Evolutionary conservation across 2,888 invertebrate species (phyloP).

Genomic region (Nineta flava): DNA sequence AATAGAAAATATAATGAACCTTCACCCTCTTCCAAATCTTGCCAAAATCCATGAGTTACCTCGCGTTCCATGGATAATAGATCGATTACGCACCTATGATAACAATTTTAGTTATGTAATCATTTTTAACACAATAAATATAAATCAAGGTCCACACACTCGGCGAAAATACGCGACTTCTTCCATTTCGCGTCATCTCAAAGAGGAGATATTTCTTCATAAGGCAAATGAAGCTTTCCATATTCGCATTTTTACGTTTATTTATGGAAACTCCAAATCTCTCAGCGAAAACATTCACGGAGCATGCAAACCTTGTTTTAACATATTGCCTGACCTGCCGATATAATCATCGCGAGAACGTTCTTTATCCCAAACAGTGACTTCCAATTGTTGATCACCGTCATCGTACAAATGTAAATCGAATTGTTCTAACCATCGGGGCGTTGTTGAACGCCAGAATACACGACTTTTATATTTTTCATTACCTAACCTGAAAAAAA

Average conservation of each 20-base stretch:
- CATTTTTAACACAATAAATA: conserved; percentile 1
- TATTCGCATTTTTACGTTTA: not conserved
- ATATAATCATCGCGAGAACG: conserved; percentile 75
- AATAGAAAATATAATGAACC: conserved; percentile 73
- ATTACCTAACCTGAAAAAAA: conserved; percentile 60
- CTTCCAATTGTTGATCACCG: conserved; percentile 77
- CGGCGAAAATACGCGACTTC: no score
- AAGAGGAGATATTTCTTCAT: conserved; percentile 12
- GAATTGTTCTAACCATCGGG: conserved; percentile 93
- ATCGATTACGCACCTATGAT: conserved; percentile 64
- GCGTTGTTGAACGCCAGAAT: conserved; percentile 68
- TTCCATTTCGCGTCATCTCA: no score
- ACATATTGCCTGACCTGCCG: conserved; percentile 48
- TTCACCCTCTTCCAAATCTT: conserved; percentile 77
- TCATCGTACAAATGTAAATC: conserved; percentile 93
- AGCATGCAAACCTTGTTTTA: no score
- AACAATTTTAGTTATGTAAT: not conserved
- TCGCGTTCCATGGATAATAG: conserved; percentile 72
- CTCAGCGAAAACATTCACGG: no score
- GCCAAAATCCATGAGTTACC: conserved; percentile 79
- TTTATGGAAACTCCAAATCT: not conserved
- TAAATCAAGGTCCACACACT: no score
- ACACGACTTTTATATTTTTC: conserved; percentile 96
- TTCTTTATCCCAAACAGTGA: conserved; percentile 83
- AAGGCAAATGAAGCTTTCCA: no score